These are phyloP conservation scores for Eupleurogrammus muticus DNA, from an alignment of 2,797 vertebrate species.

Conservation along the genomic window DNA sequence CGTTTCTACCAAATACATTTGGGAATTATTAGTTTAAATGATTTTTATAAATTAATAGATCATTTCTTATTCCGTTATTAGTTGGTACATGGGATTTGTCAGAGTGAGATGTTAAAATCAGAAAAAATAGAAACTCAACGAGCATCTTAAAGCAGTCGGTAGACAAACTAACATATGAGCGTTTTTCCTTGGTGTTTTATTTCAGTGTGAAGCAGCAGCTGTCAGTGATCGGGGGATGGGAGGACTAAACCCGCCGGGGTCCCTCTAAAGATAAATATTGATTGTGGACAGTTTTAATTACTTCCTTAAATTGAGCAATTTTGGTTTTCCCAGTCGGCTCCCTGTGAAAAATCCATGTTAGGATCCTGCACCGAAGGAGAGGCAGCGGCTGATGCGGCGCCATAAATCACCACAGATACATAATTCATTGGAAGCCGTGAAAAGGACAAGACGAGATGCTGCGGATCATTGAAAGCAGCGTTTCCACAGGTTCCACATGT, in stretches of 20 bases:
- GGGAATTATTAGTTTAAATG: too few relatives aligned
- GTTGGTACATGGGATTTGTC: too few relatives aligned
- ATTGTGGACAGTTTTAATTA: conserved; percentile 88
- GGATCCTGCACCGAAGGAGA: conserved; percentile 71
- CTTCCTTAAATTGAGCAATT: conserved; percentile 89
- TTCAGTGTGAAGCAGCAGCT: too few relatives aligned
- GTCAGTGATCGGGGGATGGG: conserved; percentile 50
- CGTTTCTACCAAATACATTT: too few relatives aligned
- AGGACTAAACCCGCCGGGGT: conserved; percentile 73
- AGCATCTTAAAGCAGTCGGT: too few relatives aligned
- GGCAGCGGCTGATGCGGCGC: conserved; percentile 76
- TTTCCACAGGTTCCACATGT: conserved; percentile 66
- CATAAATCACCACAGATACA: conserved; percentile 88
- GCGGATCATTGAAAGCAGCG: conserved; percentile 84
- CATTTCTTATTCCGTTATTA: too few relatives aligned
- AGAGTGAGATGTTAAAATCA: too few relatives aligned
- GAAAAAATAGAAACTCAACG: too few relatives aligned
- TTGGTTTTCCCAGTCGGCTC: conserved; percentile 84
- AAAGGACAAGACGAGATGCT: conserved; percentile 86
- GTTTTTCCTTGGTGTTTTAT: too few relatives aligned
- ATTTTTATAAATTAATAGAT: too few relatives aligned
- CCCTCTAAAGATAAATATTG: conserved; percentile 85
- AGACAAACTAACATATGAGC: too few relatives aligned
- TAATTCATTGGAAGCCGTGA: conserved; percentile 86
- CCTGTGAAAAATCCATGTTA: conserved; percentile 80